These are phyloP conservation scores for Trichopoda pennipes DNA, from an alignment of 2,888 invertebrate genomes.

Conservation along the genomic window DNA sequence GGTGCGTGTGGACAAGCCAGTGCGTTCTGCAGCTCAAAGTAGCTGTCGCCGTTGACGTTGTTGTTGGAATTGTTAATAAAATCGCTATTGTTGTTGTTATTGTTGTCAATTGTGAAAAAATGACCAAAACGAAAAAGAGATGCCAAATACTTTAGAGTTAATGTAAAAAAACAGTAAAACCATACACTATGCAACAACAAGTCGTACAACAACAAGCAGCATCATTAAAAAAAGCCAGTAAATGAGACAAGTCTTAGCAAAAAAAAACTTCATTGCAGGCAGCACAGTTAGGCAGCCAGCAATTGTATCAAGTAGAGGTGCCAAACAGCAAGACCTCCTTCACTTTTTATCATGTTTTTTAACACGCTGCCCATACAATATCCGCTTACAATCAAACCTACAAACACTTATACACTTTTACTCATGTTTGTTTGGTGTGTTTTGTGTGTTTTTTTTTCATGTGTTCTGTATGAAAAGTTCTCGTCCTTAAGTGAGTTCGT, in stretches of 20 bases:
- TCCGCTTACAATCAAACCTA: not conserved
- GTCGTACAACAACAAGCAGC: not conserved
- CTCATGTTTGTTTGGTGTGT: not conserved
- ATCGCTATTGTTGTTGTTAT: slow-evolving; percentile 51
- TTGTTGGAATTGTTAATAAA: slow-evolving; percentile 21
- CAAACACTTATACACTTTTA: slow-evolving; percentile 3
- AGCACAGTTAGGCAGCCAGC: slow-evolving; percentile 33
- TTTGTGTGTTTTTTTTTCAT: not conserved
- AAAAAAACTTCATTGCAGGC: slow-evolving; percentile 51
- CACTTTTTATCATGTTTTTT: slow-evolving; percentile 41
- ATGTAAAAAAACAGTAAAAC: slow-evolving; percentile 69
- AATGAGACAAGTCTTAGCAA: slow-evolving; percentile 63
- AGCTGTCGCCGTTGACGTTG: slow-evolving; percentile 12
- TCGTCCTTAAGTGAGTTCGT: slow-evolving; percentile 1
- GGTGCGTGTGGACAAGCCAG: slow-evolving; percentile 29
- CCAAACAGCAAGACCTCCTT: slow-evolving; percentile 64
- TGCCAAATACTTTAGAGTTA: slow-evolving; percentile 62
- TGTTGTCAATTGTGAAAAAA: slow-evolving; percentile 62
- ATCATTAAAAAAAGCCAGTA: slow-evolving; percentile 48
- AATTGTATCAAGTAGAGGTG: slow-evolving; percentile 47
- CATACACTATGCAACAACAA: slow-evolving; percentile 56
- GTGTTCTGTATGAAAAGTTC: not conserved
- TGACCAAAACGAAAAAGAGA: slow-evolving; percentile 70
- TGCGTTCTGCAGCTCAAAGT: slow-evolving; percentile 26
- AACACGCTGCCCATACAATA: not conserved